These are phyloP conservation scores for Pluvialis apricaria DNA, from an alignment of 2,113 vertebrate species.

Conservation along the genomic window DNA sequence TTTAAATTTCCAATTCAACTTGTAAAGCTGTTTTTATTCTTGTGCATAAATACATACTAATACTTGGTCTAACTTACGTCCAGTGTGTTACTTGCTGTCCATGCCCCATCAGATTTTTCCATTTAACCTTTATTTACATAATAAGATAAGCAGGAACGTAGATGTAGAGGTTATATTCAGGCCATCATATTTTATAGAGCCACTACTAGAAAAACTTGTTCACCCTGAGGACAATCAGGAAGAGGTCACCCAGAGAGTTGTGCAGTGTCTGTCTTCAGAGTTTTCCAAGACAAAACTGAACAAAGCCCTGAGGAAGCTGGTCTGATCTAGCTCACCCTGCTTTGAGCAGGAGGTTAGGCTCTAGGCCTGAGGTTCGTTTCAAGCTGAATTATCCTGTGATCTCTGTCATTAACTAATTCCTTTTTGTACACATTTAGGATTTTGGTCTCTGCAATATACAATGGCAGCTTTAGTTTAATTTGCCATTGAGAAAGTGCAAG, in stretches of 20 bases:
- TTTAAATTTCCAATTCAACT: conserved; percentile 80
- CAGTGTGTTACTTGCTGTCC: background rate
- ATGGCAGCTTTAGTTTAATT: background rate
- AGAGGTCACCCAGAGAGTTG: background rate
- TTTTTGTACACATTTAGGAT: background rate
- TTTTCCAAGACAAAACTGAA: background rate
- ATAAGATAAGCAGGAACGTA: background rate
- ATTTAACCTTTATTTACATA: background rate
- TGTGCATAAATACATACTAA: conserved; percentile 87
- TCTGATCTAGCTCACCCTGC: background rate
- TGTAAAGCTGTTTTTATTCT: conserved; percentile 84
- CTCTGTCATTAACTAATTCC: background rate
- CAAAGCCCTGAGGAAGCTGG: background rate
- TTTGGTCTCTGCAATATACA: background rate
- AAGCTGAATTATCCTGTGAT: background rate
- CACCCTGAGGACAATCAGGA: background rate
- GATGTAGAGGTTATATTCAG: background rate
- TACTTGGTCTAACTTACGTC: conserved; percentile 71
- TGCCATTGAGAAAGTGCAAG: background rate
- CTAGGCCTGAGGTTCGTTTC: background rate
- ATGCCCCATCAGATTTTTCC: background rate
- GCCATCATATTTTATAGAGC: background rate
- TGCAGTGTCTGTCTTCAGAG: background rate
- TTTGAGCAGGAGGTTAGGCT: background rate
- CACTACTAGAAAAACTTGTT: background rate